Evolutionary conservation across 1,140 invertebrate species (phyloP).

Genomic region (Zaprionus nigranus): DNA sequence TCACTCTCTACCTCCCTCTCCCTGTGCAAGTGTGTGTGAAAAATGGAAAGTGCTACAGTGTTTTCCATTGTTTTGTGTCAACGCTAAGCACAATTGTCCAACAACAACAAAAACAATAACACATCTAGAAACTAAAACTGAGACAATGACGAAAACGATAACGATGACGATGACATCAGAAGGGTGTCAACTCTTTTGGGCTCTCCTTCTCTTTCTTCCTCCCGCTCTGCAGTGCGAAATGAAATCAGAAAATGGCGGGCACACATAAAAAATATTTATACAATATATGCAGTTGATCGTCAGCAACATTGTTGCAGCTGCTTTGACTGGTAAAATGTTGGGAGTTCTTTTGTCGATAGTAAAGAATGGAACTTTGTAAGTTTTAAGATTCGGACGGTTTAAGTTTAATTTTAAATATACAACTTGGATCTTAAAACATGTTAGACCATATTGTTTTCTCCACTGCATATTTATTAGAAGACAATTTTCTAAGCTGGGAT

Average conservation of each 20-base stretch:
- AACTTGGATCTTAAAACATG: too few species aligned
- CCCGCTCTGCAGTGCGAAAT: not conserved
- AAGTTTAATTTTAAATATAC: not conserved
- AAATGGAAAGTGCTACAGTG: constrained; percentile 78
- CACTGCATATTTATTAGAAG: too few species aligned
- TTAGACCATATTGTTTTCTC: too few species aligned
- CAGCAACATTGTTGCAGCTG: not conserved
- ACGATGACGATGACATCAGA: constrained; percentile 15
- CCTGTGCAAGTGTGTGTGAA: constrained; percentile 36
- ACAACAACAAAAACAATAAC: constrained; percentile 26
- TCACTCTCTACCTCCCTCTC: constrained; percentile 7
- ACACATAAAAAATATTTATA: not conserved
- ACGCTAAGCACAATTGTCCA: constrained; percentile 49
- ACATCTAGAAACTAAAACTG: constrained; percentile 13
- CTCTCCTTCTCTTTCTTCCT: not conserved
- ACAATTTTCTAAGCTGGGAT: too few species aligned
- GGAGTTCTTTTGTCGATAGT: not conserved
- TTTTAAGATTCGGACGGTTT: not conserved
- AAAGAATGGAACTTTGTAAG: not conserved
- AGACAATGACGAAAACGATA: constrained; percentile 8
- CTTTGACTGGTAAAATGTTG: not conserved
- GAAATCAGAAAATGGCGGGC: constrained; percentile 2
- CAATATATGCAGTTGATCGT: not conserved
- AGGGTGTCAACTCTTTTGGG: constrained; percentile 21
- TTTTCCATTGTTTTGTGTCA: constrained; percentile 71